Conservation (phyloP, 2,888 invertebrate genomes). For the Imbricaverruca yamaguchii region DNA sequence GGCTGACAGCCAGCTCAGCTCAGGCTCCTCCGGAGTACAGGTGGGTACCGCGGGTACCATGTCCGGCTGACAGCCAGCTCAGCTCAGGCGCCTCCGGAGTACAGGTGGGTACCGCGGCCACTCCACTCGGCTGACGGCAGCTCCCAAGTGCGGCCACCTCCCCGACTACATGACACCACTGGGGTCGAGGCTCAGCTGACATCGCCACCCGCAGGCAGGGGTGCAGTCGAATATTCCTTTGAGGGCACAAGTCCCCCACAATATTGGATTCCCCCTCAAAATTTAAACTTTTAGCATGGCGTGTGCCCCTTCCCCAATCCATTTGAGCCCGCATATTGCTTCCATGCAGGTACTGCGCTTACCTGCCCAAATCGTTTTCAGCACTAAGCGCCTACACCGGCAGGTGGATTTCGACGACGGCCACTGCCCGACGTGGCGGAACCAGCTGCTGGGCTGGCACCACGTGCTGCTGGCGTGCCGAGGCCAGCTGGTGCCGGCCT, state of each 20-base stretch:
- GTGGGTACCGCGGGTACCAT: constrained; percentile 41
- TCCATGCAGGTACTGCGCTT: background rate
- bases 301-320: too few species aligned
- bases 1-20: constrained; percentile 39
- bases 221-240: too few species aligned
- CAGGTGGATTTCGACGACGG: constrained; percentile 60
- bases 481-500: constrained; percentile 49
- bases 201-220: too few species aligned
- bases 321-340: too few species aligned
- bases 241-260: too few species aligned
- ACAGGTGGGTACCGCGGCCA: constrained; percentile 36
- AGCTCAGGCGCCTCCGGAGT: constrained; percentile 34
- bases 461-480: constrained; percentile 53
- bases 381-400: background rate
- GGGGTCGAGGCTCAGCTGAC: too few species aligned
- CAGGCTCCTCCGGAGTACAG: constrained; percentile 28
- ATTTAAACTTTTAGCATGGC: background rate
- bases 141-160: too few species aligned
- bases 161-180: too few species aligned
- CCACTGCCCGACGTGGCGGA: constrained; percentile 63
- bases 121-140: constrained; percentile 35
- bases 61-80: constrained; percentile 39
- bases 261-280: background rate
- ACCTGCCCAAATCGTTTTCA: background rate
- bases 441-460: constrained; percentile 55